Percentiles rank a stretch among this genome's conserved stretches.
phyloP scores from a whole-genome alignment of 2,888 invertebrate species.

The Cerceris ruficornis region DNA sequence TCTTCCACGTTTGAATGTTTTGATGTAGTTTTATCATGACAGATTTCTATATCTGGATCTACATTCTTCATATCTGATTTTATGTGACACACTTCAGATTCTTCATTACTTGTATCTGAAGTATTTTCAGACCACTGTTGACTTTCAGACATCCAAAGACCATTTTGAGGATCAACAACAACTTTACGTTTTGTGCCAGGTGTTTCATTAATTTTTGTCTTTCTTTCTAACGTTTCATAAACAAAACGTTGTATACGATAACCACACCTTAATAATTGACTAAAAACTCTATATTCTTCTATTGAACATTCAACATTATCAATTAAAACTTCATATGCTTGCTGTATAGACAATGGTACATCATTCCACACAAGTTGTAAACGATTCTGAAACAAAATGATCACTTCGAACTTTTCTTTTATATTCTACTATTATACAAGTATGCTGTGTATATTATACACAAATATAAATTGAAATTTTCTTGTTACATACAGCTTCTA shows the following conservation, averaged over 20 bases:
- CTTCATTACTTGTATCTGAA: background rate
- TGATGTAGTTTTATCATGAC: background rate
- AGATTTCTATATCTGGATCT: conserved; percentile 7
- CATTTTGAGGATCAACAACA: conserved; percentile 75
- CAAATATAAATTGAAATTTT: conserved; percentile 21
- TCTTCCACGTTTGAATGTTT: conserved; percentile 17
- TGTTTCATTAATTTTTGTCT: conserved; percentile 56
- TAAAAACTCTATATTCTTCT: conserved; percentile 84
- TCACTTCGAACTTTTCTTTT: background rate
- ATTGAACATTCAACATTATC: conserved; percentile 78
- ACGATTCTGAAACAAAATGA: conserved; percentile 83
- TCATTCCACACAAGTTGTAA: conserved; percentile 84
- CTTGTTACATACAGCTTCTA: conserved; percentile 84
- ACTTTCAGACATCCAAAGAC: conserved; percentile 69
- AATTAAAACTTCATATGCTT: conserved; percentile 85
- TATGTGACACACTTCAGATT: background rate
- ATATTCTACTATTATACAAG: background rate
- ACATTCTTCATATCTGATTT: background rate
- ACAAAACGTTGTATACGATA: conserved; percentile 84
- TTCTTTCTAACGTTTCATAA: conserved; percentile 62
- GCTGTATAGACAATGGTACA: conserved; percentile 85
- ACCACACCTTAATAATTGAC: conserved; percentile 84
- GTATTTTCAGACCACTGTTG: conserved; percentile 33
- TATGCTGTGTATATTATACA: background rate
- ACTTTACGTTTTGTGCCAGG: conserved; percentile 70